Base-by-base conservation (phyloP, 2,797 vertebrate species). In the Potorous gilbertii region DNA sequence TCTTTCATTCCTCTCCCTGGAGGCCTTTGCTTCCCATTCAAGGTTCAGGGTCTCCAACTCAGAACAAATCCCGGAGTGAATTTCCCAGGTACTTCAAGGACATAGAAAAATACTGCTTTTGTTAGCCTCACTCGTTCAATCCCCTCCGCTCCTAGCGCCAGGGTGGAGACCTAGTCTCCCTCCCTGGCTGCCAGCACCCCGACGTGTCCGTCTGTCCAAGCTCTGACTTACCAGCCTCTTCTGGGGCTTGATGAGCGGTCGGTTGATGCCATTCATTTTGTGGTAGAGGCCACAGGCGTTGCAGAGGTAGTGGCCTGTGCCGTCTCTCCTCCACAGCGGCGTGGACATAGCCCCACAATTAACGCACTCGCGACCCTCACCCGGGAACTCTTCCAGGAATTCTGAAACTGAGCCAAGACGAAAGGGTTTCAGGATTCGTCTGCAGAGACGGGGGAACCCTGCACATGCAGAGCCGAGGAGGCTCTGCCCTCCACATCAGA, bases 281-380 rank as follows among this genome's bases (percentile, higher is more conserved):
- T 99, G 99, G 98, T 99, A 99, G 87, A 99, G 99, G 90, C 99
- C 99, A n/a, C 99, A 99, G 92, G 99, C 99, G 90, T 99, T 99
- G 96, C 99, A 99, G 96, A 99, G 99, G 98, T 99, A 99, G 98
- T 99, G 99, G 1, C 99, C 99, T 0, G 99, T 99, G 10, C 99
- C 99, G 3, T 99, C 99, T 4, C 99, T 98, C 97, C 99, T 99
- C 99, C 99, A 99, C 96, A 99, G 99, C 0, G 99, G 99, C 0
- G 99, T 99, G 94, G 99, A 99, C 98, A 99, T 99, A 5, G 99
- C 99, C 91, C 99, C 99, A 28, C 99, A 99, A 98, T 99, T 99
- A 94, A 99, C 99, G 1, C 99, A 99, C 98, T 99, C 99, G 0
- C 99, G 98, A 13, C 99, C 99, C 90, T 99, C 99, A 0, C 99